Evolutionary conservation across 2,888 invertebrate genomes (phyloP).

Genomic region (Parnassius orleans): DNA sequence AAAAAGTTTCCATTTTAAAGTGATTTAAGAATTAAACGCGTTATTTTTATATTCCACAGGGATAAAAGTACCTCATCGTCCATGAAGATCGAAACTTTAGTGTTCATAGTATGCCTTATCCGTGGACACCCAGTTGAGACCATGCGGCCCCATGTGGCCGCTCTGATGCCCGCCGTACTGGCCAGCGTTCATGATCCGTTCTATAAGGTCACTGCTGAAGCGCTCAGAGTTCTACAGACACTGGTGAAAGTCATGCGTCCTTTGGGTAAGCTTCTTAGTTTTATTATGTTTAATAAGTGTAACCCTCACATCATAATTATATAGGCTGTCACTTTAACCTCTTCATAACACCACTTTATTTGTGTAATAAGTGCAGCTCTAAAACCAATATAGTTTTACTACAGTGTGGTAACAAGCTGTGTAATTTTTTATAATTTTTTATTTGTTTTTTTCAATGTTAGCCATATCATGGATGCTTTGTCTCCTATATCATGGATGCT

Average conservation of each 20-base stretch:
- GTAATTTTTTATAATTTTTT: too few relatives aligned
- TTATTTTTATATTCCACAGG: constrained; percentile 36
- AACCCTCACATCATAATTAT: too few relatives aligned
- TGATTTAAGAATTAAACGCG: too few relatives aligned
- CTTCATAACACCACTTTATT: too few relatives aligned
- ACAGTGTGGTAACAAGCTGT: too few relatives aligned
- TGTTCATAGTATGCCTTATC: constrained; percentile 93
- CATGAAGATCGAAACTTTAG: constrained; percentile 98
- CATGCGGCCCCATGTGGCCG: constrained; percentile 90
- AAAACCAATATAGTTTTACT: too few relatives aligned
- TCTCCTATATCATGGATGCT: too few relatives aligned
- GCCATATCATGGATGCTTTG: too few relatives aligned
- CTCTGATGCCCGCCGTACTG: constrained; percentile 91
- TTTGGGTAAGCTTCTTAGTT: constrained; percentile 75
- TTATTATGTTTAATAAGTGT: background rate
- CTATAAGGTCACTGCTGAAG: constrained; percentile 99
- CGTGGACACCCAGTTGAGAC: constrained; percentile 88
- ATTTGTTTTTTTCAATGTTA: too few relatives aligned
- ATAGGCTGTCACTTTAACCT: too few relatives aligned
- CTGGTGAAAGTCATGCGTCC: constrained; percentile 96
- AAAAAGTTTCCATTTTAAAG: too few relatives aligned
- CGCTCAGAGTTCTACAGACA: constrained; percentile 94
- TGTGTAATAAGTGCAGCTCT: too few relatives aligned
- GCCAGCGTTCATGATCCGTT: constrained; percentile 96
- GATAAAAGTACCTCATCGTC: constrained; percentile 97